Percentiles rank a stretch among this genome's conserved stretches.
Evolutionary conservation across 2,113 vertebrate genomes (phyloP).

Genomic region (Gymnorhina tibicen): DNA sequence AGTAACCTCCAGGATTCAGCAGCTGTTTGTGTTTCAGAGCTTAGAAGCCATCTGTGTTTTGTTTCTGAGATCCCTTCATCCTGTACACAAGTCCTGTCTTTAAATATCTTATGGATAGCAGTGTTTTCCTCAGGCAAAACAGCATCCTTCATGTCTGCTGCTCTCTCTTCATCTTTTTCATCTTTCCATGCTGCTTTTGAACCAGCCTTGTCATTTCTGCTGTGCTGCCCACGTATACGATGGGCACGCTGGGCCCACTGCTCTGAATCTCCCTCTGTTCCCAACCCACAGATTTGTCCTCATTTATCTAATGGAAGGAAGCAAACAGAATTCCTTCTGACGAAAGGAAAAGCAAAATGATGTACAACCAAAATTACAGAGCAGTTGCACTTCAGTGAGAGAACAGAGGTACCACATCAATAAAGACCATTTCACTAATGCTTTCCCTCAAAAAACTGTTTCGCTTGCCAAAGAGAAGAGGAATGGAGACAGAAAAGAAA

Average conservation of each 20-base stretch:
- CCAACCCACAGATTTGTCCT: not conserved
- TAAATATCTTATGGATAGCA: slow-evolving; percentile 48
- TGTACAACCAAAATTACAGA: not conserved
- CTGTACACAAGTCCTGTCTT: slow-evolving; percentile 56
- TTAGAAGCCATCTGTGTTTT: slow-evolving; percentile 64
- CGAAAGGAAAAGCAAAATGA: not conserved
- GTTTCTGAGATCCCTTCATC: slow-evolving; percentile 60
- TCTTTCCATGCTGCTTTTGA: not conserved
- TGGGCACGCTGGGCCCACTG: not conserved
- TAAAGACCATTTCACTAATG: not conserved
- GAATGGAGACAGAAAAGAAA: not conserved
- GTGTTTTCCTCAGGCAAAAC: slow-evolving; percentile 55
- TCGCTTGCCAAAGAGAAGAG: not conserved
- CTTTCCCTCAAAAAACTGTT: not conserved
- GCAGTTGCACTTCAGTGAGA: not conserved
- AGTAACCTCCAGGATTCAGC: slow-evolving; percentile 55
- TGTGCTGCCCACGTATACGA: not conserved
- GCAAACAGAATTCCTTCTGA: not conserved
- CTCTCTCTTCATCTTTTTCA: not conserved
- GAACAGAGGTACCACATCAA: not conserved
- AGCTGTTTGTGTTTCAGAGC: slow-evolving; percentile 62
- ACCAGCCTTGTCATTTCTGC: not conserved
- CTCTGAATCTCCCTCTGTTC: not conserved
- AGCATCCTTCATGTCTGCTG: slow-evolving; percentile 23
- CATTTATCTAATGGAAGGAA: not conserved